phyloP scores from a whole-genome alignment of 2,113 vertebrate genomes.

The Upupa epops region DNA sequence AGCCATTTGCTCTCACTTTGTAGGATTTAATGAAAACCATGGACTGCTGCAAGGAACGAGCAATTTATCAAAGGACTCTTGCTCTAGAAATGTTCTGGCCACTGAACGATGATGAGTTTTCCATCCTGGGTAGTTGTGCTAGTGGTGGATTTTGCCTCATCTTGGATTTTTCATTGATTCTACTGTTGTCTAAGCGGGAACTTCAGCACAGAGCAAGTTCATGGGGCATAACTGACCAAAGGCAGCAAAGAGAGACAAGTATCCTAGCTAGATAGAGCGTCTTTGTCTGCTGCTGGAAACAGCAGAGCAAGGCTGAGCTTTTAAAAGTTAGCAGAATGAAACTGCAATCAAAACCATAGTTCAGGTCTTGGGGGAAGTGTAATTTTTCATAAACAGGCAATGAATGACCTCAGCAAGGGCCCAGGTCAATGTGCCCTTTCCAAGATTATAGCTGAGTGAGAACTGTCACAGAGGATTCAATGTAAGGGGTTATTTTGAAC shows the following conservation, averaged over 20 bases:
- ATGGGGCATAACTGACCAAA: not conserved
- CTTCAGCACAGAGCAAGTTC: not conserved
- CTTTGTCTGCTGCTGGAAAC: not conserved
- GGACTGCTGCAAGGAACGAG: not conserved
- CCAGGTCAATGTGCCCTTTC: not conserved
- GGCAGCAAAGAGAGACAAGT: not conserved
- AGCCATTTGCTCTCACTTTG: not conserved
- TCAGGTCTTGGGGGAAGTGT: not conserved
- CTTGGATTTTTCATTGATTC: not conserved
- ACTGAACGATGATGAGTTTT: not conserved
- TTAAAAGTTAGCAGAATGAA: not conserved
- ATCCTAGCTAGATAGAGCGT: not conserved
- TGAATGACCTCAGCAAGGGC: not conserved
- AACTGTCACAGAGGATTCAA: not conserved
- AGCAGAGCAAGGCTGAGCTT: not conserved
- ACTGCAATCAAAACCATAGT: not conserved
- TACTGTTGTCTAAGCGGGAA: not conserved
- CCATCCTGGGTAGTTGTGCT: not conserved
- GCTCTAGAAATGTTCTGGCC: not conserved
- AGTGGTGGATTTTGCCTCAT: not conserved
- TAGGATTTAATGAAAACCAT: not conserved
- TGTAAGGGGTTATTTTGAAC: not conserved
- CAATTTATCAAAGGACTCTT: not conserved
- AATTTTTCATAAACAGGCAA: constrained; percentile 7
- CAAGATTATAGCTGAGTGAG: not conserved